phyloP scores from a whole-genome alignment of 2,888 invertebrate species.

The Amphimallon solstitiale region DNA sequence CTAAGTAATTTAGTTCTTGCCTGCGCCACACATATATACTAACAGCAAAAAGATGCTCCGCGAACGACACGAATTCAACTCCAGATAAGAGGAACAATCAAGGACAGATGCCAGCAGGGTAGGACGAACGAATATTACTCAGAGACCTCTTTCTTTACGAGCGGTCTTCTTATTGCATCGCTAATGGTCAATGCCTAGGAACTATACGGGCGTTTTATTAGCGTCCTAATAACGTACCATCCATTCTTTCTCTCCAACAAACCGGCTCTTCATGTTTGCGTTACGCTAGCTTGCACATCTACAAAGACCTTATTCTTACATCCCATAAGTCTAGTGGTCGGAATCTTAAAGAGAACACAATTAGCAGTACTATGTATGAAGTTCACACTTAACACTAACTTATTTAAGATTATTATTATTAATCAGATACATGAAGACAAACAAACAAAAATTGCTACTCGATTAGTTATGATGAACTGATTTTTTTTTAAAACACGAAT shows the following conservation, averaged over 20 bases:
- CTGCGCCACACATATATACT: background rate
- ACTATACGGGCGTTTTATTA: constrained; percentile 52
- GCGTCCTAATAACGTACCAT: constrained; percentile 36
- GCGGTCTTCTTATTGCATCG: constrained; percentile 52
- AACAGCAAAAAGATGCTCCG: constrained; percentile 15
- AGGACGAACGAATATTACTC: constrained; percentile 49
- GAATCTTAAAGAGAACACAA: too few species aligned
- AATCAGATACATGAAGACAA: too few species aligned
- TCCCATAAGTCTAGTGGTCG: background rate
- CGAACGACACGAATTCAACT: constrained; percentile 42
- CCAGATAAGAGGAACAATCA: constrained; percentile 46
- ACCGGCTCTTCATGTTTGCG: constrained; percentile 12
- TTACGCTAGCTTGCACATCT: constrained; percentile 12
- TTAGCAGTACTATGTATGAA: too few species aligned
- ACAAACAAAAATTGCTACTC: too few species aligned
- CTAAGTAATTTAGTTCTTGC: constrained; percentile 26
- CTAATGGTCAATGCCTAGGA: constrained; percentile 53
- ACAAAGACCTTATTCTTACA: background rate
- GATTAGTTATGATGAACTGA: too few species aligned
- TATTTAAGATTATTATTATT: too few species aligned
- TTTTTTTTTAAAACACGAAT: too few species aligned
- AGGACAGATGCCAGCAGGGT: constrained; percentile 48
- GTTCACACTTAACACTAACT: too few species aligned
- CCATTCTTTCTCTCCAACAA: constrained; percentile 7
- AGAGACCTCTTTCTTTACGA: constrained; percentile 51